Evolutionary conservation across 2,888 invertebrate genomes (phyloP).

Genomic region (Clepsis dumicolana): DNA sequence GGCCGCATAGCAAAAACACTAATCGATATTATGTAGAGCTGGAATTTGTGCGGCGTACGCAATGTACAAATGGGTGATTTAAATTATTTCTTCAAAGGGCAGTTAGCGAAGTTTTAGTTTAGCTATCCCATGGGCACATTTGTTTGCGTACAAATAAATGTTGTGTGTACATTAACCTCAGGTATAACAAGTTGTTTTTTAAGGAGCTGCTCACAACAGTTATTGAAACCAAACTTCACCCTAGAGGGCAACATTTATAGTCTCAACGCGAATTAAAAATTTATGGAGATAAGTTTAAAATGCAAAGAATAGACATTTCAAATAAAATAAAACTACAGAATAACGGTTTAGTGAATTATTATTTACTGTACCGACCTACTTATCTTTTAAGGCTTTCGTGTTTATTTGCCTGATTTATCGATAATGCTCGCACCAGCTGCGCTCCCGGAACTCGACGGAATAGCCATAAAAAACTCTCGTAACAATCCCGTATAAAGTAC

Average conservation of each 20-base stretch:
- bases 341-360: neutral
- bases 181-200: neutral
- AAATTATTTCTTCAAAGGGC: slow-evolving; percentile 10
- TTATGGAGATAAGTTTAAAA: neutral
- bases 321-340: neutral
- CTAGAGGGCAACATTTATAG: neutral
- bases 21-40: slow-evolving; percentile 31
- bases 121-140: slow-evolving; percentile 2
- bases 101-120: neutral
- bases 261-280: neutral
- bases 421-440: slow-evolving; percentile 30
- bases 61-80: slow-evolving; percentile 1
- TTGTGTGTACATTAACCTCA: neutral
- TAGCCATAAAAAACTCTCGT: slow-evolving; percentile 44
- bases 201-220: neutral
- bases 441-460: slow-evolving; percentile 15
- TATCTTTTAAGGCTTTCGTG: slow-evolving; percentile 10
- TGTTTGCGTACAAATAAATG: neutral
- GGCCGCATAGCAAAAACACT: slow-evolving; percentile 44
- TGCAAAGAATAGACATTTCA: neutral
- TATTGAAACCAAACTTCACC: neutral
- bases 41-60: neutral
- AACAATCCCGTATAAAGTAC: slow-evolving; percentile 43
- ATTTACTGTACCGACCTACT: neutral
- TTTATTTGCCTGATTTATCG: slow-evolving; percentile 31